Conservation (phyloP, 2,113 vertebrate genomes). For the Hippocampus guttulatus region DNA sequence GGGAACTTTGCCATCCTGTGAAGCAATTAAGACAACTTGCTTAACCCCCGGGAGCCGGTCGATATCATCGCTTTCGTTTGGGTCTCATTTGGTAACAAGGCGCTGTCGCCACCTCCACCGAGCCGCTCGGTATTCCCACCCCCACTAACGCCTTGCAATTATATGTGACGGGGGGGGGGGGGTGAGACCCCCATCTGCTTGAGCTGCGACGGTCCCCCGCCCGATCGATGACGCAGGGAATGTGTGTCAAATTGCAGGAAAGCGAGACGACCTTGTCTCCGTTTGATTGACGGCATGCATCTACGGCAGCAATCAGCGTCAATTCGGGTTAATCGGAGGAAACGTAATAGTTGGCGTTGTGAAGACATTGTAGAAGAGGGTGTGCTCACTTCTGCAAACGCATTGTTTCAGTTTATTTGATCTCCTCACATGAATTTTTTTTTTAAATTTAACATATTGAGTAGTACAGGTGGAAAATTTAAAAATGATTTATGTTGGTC, state of each 20-base stretch:
- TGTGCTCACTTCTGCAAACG: too few relatives aligned
- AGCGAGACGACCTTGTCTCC: constrained; percentile 1
- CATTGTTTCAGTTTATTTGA: too few relatives aligned
- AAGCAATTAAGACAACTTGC: constrained; percentile 9
- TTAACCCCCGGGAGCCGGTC: not conserved
- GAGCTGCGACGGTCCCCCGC: not conserved
- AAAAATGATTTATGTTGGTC: not conserved
- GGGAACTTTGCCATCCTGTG: not conserved
- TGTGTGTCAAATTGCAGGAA: not conserved
- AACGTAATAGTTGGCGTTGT: too few relatives aligned
- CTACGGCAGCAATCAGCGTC: too few relatives aligned
- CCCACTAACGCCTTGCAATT: not conserved
- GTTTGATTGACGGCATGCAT: not conserved
- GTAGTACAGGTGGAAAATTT: too few relatives aligned
- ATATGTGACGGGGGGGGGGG: not conserved
- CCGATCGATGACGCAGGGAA: constrained; percentile 2
- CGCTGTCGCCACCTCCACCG: not conserved
- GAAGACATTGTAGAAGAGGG: too few relatives aligned
- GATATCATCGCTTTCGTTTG: not conserved
- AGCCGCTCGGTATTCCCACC: constrained; percentile 1
- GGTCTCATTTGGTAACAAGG: constrained; percentile 3
- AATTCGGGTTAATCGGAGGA: too few relatives aligned
- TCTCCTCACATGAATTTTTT: too few relatives aligned
- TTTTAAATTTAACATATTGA: too few relatives aligned
- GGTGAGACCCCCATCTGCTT: constrained; percentile 1